Evolutionary conservation across 1,140 invertebrate species (phyloP).

Genomic region (Pseudobourletiella spinata): DNA sequence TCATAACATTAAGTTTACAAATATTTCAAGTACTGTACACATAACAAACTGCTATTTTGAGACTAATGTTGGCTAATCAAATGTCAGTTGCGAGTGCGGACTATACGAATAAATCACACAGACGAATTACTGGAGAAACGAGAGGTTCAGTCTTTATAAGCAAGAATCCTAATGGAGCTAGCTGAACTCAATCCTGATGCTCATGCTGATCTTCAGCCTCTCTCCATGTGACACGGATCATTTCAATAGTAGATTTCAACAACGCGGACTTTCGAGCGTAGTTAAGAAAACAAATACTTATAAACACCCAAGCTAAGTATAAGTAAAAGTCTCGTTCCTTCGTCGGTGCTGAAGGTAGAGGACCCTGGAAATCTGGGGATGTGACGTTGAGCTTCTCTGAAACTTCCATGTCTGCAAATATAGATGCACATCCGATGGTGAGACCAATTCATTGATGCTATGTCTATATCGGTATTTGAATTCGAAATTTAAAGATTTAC

Average conservation of each 20-base stretch:
- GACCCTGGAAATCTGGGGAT: slow-evolving; percentile 67
- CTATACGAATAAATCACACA: no score
- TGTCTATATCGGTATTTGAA: neutral
- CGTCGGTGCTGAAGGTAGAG: slow-evolving; percentile 59
- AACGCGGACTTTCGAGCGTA: slow-evolving; percentile 67
- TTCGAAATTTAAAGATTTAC: slow-evolving; percentile 39
- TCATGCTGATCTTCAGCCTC: slow-evolving; percentile 74
- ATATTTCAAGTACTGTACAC: no score
- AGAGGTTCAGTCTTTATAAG: no score
- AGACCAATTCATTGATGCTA: neutral
- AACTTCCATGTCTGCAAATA: slow-evolving; percentile 51
- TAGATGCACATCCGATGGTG: slow-evolving; percentile 3
- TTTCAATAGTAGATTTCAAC: slow-evolving; percentile 72
- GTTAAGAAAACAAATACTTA: slow-evolving; percentile 63
- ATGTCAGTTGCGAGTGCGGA: no score
- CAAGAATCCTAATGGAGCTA: no score
- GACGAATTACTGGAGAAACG: no score
- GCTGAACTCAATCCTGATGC: slow-evolving; percentile 56
- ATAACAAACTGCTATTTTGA: no score
- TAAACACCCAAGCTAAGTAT: slow-evolving; percentile 75
- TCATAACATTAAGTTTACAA: no score
- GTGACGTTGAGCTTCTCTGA: slow-evolving; percentile 57
- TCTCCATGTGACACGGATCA: slow-evolving; percentile 75
- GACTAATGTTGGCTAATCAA: no score
- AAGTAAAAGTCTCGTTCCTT: slow-evolving; percentile 72